Evolutionary conservation across 1,140 invertebrate genomes (phyloP), one percentile per base, ranked within the genome.

Genomic region (Lucilia cuprina): DNA sequence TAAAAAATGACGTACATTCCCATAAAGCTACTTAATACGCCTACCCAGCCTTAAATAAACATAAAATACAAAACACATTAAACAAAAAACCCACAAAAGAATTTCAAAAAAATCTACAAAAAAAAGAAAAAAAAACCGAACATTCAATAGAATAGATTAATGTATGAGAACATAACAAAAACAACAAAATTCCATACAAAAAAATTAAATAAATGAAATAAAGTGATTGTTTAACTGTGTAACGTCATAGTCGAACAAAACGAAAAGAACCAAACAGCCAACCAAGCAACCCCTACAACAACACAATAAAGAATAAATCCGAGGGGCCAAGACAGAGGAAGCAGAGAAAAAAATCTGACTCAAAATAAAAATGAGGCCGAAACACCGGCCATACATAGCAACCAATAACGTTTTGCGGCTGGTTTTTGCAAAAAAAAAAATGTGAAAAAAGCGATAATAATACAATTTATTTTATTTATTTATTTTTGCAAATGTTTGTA

Each of bases 331-430:
- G 34, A 13, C 34, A 3, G 13, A 34, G 34, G 17, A 49, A 49
- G 35, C 8, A 47, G 8, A 80, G n/a, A 55, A 49, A 5, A 80
- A 35, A 70, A 82, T 65, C 17, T 74, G 21, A 70, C 17, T 41
- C 60, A 30, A 35, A 83, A 82, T 30, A 30, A 41, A 41, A 82
- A 17, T 21, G 35, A 83, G 74, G 49, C 70, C 65, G 19, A 83
- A 83, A 74, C 65, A 19, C 9, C 30, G 34, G 13, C 50, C 13
- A 60, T 34, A 78, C 74, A 77, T 78, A 60, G 30, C 49, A 60
- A 78, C 47, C 35, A 47, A 34, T 41, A 41, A 70, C 25, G 25
- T 70, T 30, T 49, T 50, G 35, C 12, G 30, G 14, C 60, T 14
- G 12, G 25, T 14, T 83, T 47, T 41, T 47, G 70, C 74, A 60